Conservation (phyloP, 2,113 vertebrate species). For the Dunckerocampus dactyliophorus region DNA sequence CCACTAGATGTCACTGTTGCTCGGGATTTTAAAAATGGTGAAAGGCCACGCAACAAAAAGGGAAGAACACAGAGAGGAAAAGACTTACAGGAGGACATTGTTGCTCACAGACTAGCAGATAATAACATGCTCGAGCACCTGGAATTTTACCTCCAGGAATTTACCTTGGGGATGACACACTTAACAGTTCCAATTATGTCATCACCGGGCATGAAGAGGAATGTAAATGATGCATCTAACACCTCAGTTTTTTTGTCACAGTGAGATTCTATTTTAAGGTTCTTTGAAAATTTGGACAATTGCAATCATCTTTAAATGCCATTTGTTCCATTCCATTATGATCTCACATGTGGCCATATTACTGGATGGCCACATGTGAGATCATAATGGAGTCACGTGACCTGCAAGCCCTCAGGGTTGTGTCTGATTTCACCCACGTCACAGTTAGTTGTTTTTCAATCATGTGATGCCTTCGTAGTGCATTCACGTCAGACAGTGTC, state of each 20-base stretch:
- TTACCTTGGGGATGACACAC: not conserved
- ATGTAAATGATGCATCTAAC: not conserved
- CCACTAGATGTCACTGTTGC: constrained; percentile 53
- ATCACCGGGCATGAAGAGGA: not conserved
- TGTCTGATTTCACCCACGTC: constrained; percentile 15
- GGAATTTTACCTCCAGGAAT: constrained; percentile 18
- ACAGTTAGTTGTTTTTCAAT: constrained; percentile 19
- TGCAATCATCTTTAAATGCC: no score
- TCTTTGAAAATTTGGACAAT: no score
- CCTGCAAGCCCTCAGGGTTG: constrained; percentile 12
- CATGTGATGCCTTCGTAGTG: constrained; percentile 13
- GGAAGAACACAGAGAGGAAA: constrained; percentile 30
- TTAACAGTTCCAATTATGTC: no score
- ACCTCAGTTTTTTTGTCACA: no score
- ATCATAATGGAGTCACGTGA: constrained; percentile 31
- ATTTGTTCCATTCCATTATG: no score
- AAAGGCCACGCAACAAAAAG: not conserved
- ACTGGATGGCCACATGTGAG: not conserved
- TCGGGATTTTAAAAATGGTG: not conserved
- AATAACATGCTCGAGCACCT: constrained; percentile 5
- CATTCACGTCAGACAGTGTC: not conserved
- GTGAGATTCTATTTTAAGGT: no score
- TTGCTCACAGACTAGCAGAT: no score
- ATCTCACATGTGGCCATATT: no score
- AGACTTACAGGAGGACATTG: not conserved